A percentile compares a stretch with the other conserved stretches of the same genome.
Evolutionary conservation across 2,113 vertebrate species (phyloP).

Genomic region (Amphilophus citrinellus): DNA sequence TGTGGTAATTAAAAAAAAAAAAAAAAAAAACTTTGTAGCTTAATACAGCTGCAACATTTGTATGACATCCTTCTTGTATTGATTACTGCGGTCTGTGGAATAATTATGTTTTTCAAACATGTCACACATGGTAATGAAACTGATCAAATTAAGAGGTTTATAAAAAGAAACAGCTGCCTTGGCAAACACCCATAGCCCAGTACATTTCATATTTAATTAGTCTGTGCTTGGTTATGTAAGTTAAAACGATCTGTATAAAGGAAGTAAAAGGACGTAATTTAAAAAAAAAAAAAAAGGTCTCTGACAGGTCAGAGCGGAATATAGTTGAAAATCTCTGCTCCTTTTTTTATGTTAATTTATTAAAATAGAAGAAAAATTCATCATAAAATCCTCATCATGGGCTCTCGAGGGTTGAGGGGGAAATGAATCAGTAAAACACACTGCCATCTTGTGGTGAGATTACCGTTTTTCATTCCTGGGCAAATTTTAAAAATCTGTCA

Average conservation of each 20-base stretch:
- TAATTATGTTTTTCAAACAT: conserved; percentile 27
- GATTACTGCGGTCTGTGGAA: neutral
- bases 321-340: neutral
- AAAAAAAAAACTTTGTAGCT: neutral
- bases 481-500: neutral
- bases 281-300: neutral
- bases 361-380: conserved; percentile 7
- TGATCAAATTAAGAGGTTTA: conserved; percentile 29
- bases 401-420: neutral
- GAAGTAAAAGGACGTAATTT: neutral
- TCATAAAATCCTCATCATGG: neutral
- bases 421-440: conserved; percentile 8
- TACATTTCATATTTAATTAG: conserved; percentile 28
- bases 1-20: neutral
- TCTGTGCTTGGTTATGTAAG: conserved; percentile 2
- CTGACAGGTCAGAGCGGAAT: neutral
- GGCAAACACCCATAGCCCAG: conserved; percentile 1
- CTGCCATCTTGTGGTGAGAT: conserved; percentile 66
- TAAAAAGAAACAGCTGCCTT: conserved; percentile 34
- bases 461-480: neutral
- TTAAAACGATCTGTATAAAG: neutral
- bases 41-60: neutral
- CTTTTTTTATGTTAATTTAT: neutral
- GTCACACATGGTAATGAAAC: conserved; percentile 27
- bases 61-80: neutral